Base-by-base conservation (phyloP, 2,888 invertebrate genomes). In the Meiosimyza platycephala region DNA sequence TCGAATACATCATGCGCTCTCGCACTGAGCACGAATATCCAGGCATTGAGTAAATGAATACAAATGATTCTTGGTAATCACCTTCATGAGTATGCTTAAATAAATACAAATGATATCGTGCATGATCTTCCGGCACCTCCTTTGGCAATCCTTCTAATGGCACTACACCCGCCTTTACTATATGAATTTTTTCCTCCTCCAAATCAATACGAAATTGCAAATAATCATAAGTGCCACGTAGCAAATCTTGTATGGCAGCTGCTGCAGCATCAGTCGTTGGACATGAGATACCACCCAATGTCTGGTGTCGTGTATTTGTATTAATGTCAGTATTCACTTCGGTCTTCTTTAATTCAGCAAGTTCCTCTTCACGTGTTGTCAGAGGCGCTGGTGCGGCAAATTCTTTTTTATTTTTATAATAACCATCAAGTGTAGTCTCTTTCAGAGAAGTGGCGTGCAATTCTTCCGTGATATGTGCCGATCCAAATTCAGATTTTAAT, bases 41-140 rank as follows among this genome's bases (percentile, higher is more conserved):
- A 5, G 99, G 99, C 95, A 99, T 97, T 11, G 98, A 97, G 88
- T 99, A 99, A 83, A 99, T 95, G 88, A 99, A 99, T 75, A 99
- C 93, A 86, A 92, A 91, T 82, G 93, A 94, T 83, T 97, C 94
- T 85, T 93, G 89, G 79, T 93, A 94, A 85, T 97, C 96, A 40
- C 97, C 97, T 87, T 98, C 98, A 83, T 97, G 95, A 0, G 94
- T 93, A 86, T 99, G 98, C 81, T 94, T 93, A 87, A 95, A 98
- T 79, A 92, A 91, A 75, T 81, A 86, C 51, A 99, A 88, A 88
- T 99, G 98, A 88, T 98, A 99, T 79, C 98, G 90, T 40, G 87
- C 87, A 77, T 86, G 82, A 76, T 97, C 94, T 51, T 90, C 90
- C 7, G 99, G 98, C 76, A 99, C 92, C 86, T 93, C 92, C 1